Evolutionary conservation across 1,140 invertebrate species (phyloP).

Genomic region (Drosophila malerkotliana): DNA sequence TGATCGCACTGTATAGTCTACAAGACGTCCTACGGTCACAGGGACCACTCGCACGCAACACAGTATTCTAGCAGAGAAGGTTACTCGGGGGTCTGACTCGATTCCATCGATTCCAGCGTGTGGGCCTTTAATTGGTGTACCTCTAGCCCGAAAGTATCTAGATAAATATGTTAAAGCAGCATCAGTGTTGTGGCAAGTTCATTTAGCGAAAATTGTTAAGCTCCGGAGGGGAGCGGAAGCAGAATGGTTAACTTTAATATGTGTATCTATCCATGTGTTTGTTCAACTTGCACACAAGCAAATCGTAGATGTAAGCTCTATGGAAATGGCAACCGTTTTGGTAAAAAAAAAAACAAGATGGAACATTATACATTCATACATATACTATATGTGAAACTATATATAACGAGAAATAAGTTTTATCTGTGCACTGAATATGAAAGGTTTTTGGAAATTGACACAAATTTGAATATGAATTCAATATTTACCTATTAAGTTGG

Average conservation of each 20-base stretch:
- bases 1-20: slow-evolving; percentile 41
- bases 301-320: slow-evolving; percentile 47
- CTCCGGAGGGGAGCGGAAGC: neutral
- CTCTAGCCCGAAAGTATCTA: slow-evolving; percentile 34
- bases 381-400: slow-evolving; percentile 25
- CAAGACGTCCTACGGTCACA: slow-evolving; percentile 53
- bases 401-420: slow-evolving; percentile 69
- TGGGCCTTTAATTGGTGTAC: slow-evolving; percentile 52
- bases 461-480: slow-evolving; percentile 71
- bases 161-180: slow-evolving; percentile 49
- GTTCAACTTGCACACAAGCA: slow-evolving; percentile 61
- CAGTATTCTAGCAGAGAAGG: neutral
- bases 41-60: slow-evolving; percentile 47
- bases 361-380: slow-evolving; percentile 32
- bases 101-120: slow-evolving; percentile 10
- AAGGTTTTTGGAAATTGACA: slow-evolving; percentile 66
- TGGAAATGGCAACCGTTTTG: slow-evolving; percentile 53
- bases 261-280: slow-evolving; percentile 65
- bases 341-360: slow-evolving; percentile 62
- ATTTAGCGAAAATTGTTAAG: neutral
- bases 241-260: slow-evolving; percentile 11
- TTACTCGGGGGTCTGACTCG: too few species aligned
- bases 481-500: slow-evolving; percentile 75
- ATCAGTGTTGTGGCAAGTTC: slow-evolving; percentile 7
- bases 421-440: slow-evolving; percentile 80